These are phyloP conservation scores for Pyrgilauda ruficollis DNA, from an alignment of 2,113 vertebrate genomes.

Conservation along the genomic window DNA sequence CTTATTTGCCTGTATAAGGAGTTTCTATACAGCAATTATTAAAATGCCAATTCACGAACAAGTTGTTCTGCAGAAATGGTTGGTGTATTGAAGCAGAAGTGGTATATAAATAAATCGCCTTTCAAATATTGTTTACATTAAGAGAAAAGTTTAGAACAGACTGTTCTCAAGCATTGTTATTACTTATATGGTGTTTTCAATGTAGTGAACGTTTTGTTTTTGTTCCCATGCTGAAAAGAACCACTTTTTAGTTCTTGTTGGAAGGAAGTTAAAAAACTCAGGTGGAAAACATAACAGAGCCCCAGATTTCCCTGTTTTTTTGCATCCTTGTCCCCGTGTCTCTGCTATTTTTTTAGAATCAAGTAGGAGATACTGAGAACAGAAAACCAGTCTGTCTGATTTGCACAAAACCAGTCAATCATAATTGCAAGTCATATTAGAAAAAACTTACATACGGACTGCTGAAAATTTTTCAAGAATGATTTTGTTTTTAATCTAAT, in stretches of 20 bases:
- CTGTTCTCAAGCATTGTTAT: neutral
- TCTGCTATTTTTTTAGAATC: neutral
- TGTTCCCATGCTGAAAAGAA: neutral
- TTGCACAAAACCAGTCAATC: neutral
- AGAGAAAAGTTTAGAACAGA: neutral
- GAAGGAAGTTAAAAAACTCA: neutral
- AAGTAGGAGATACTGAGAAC: neutral
- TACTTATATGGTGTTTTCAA: neutral
- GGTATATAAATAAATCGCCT: neutral
- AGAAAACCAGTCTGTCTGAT: neutral
- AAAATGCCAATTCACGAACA: neutral
- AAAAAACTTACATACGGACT: neutral
- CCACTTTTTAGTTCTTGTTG: neutral
- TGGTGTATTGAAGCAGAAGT: neutral
- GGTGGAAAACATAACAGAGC: neutral
- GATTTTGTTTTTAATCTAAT: neutral
- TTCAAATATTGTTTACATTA: neutral
- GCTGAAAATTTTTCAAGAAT: neutral
- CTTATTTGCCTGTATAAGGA: neutral
- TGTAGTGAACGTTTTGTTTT: neutral
- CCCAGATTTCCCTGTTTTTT: accelerated
- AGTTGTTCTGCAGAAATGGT: neutral
- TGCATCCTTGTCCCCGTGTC: neutral
- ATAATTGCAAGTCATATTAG: neutral
- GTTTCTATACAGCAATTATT: neutral